Base-by-base conservation (phyloP, 2,888 invertebrate genomes). In the Mellilla xanthometata region DNA sequence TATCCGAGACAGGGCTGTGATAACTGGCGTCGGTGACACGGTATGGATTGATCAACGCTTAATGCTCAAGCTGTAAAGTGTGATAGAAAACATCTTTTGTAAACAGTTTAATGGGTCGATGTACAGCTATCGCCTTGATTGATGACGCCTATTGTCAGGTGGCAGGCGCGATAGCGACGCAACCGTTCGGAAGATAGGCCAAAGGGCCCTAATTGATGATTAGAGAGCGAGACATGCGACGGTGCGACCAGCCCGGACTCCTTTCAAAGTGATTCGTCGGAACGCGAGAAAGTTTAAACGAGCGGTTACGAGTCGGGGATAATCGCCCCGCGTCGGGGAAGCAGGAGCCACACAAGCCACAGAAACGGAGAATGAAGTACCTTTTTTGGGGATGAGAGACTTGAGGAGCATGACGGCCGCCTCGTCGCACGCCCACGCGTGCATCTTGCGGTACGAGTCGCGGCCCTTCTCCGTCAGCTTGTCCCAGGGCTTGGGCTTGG, bases 401-500 rank as follows among this genome's bases (percentile, higher is more conserved):
- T 99, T 99, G 81, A 99, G 94, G 68, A 99, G 94, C 92, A 97
- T 93, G 72, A 99, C 97, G 71, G 99, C 98, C 72, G 96, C 95
- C 77, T 99, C 98, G 90, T 99, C 99, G 82, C 96, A 96, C 60
- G 99, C 97, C 99, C 99, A 99, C 69, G 97, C 97, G 90, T 99
- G 98, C 98, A 99, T 99, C 90, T 99, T 99, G 72, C 99, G 92
- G 90, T 99, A 99, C 67, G 99, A 99, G 91, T 99, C 99, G 42
- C 99, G 92, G 23, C 99, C 99, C 84, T 99, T 99, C 90, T 99
- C 99, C 46, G 99, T 99, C 74, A 99, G 91, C 89, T 99, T 99
- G 90, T 99, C 98, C 99, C 99, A 99, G 8, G 98, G 98, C 81
- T 99, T 99, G 41, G 99, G 99, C 81, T 99, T 99, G 62, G 99